Percentiles rank a stretch among this genome's conserved stretches.
These are phyloP conservation scores for Novumbra hubbsi DNA, from an alignment of 2,797 vertebrate species.

Conservation along the genomic window DNA sequence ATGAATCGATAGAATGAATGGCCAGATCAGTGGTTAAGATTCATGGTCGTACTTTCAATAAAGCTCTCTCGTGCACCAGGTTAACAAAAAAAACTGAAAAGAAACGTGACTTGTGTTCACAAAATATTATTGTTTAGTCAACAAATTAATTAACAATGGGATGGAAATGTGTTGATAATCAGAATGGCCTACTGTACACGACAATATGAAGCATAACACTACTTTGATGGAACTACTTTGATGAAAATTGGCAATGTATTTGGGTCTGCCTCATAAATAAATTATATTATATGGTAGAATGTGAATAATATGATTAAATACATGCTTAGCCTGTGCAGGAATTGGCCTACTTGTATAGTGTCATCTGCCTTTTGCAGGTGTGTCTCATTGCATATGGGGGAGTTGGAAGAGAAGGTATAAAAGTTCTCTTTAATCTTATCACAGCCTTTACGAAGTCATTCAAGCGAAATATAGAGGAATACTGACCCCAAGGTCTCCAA, in stretches of 20 bases:
- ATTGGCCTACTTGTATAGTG: conserved; percentile 13
- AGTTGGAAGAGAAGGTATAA: conserved; percentile 43
- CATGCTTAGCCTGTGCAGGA: neutral
- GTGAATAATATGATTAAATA: neutral
- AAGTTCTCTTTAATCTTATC: conserved; percentile 76
- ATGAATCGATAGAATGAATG: conserved; percentile 88
- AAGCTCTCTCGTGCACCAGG: conserved; percentile 41
- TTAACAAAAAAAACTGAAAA: conserved; percentile 25
- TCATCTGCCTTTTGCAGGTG: conserved; percentile 21
- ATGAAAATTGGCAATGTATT: neutral
- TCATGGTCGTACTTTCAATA: conserved; percentile 45
- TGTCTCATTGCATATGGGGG: conserved; percentile 23
- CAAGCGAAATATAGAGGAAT: conserved; percentile 67
- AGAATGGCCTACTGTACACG: too few relatives aligned
- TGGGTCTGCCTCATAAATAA: neutral
- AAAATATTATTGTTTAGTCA: neutral
- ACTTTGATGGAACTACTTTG: neutral
- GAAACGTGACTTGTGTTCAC: neutral
- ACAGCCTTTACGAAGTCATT: conserved; percentile 76
- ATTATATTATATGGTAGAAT: neutral
- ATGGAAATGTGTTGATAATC: neutral
- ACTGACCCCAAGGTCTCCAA: conserved; percentile 79
- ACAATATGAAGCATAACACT: too few relatives aligned
- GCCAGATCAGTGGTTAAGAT: conserved; percentile 73
- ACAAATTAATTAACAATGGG: neutral